Conservation (phyloP, 2,113 vertebrate species). For the Pteropus alecto region DNA sequence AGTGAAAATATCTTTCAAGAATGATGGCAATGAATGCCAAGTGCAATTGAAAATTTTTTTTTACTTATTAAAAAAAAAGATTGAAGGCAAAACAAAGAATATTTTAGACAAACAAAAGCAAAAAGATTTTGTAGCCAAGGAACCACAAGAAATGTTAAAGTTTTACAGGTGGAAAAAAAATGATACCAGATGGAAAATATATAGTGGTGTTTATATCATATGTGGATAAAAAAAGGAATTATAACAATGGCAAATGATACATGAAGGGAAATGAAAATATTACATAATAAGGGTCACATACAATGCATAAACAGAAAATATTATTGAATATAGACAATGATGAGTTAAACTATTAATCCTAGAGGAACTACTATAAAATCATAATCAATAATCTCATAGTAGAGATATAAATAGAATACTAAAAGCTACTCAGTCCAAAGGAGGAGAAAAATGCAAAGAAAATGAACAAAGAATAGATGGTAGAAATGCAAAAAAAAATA, state of each 20-base stretch:
- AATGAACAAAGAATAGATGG: neutral
- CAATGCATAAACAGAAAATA: neutral
- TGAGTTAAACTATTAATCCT: neutral
- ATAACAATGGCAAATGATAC: neutral
- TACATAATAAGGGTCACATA: neutral
- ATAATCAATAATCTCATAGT: neutral
- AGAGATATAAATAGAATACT: neutral
- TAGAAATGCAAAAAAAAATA: neutral
- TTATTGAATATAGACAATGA: neutral
- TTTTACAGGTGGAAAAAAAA: neutral
- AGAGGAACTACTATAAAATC: neutral
- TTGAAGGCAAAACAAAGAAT: neutral
- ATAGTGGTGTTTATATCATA: neutral
- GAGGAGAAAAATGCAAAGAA: neutral
- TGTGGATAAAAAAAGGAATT: neutral
- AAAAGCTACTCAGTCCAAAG: neutral
- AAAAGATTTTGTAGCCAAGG: neutral
- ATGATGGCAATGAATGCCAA: neutral
- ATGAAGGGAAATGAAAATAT: neutral
- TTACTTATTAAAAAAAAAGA: too few species aligned
- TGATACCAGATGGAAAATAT: neutral
- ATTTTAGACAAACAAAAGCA: neutral
- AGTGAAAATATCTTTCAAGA: neutral
- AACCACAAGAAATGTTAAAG: neutral
- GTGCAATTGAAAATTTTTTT: too few species aligned